Conservation (phyloP, 2,888 invertebrate species). For the Mythimna loreyi region DNA sequence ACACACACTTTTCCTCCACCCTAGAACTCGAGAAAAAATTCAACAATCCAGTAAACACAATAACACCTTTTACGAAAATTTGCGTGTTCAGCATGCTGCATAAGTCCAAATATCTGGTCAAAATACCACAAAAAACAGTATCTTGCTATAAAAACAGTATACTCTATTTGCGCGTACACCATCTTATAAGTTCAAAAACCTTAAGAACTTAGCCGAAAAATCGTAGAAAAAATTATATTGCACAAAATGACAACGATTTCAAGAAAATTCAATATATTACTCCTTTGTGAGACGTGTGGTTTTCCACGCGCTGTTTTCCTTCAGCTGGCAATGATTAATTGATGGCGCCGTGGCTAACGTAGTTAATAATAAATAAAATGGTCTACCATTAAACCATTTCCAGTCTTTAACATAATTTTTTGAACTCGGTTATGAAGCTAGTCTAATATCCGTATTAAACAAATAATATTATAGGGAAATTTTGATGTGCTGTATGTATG, state of each 20-base stretch:
- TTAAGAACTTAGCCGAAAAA: slow-evolving; percentile 19
- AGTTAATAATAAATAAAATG: slow-evolving; percentile 32
- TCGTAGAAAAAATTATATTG: not conserved
- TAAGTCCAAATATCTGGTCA: too few relatives aligned
- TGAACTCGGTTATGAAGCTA: not conserved
- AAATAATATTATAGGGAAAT: too few relatives aligned
- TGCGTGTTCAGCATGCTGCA: not conserved
- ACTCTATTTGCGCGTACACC: not conserved
- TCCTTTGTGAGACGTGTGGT: slow-evolving; percentile 54
- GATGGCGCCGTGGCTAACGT: slow-evolving; percentile 2
- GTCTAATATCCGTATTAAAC: not conserved
- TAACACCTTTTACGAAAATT: not conserved
- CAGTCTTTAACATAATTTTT: not conserved
- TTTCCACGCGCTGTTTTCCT: slow-evolving; percentile 47
- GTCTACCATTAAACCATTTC: slow-evolving; percentile 10
- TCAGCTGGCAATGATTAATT: slow-evolving; percentile 51
- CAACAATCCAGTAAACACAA: too few relatives aligned
- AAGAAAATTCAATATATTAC: slow-evolving; percentile 47
- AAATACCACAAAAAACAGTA: too few relatives aligned
- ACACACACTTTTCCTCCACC: too few relatives aligned
- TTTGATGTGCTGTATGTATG: too few relatives aligned
- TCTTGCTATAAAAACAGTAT: too few relatives aligned
- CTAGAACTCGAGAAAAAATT: too few relatives aligned
- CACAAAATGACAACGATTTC: slow-evolving; percentile 43
- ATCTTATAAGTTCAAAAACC: not conserved